Evolutionary conservation across 2,888 invertebrate genomes (phyloP).

Genomic region (Scaeva pyrastri): DNA sequence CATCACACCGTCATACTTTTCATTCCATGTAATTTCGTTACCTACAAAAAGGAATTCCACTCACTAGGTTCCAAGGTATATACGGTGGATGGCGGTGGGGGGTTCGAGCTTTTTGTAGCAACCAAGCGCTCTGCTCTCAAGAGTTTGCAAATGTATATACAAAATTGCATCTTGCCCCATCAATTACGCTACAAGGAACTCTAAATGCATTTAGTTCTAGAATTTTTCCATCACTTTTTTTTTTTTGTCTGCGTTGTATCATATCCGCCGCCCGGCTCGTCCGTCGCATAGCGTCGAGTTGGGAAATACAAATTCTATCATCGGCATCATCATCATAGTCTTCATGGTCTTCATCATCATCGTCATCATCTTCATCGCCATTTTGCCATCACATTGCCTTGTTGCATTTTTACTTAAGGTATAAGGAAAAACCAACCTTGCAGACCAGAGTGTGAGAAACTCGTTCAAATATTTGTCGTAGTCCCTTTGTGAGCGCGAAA

Average conservation of each 20-base stretch:
- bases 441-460: conserved; percentile 62
- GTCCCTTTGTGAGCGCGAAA: conserved; percentile 63
- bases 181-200: conserved; percentile 66
- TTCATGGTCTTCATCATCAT: not conserved
- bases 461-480: conserved; percentile 75
- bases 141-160: conserved; percentile 27
- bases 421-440: conserved; percentile 27
- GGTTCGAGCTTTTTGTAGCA: conserved; percentile 1
- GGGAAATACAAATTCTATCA: conserved; percentile 55
- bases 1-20: conserved; percentile 27
- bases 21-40: conserved; percentile 44
- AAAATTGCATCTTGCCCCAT: conserved; percentile 62
- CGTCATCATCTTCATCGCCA: conserved; percentile 21
- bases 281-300: not conserved
- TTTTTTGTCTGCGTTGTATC: conserved; percentile 2
- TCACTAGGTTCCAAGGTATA: not conserved
- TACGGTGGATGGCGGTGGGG: too few species aligned
- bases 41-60: conserved; percentile 24
- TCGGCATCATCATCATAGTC: conserved; percentile 25
- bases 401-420: conserved; percentile 38
- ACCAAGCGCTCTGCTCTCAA: not conserved
- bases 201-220: conserved; percentile 69
- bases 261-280: not conserved
- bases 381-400: conserved; percentile 16
- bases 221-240: conserved; percentile 37